Base-by-base conservation (phyloP, 2,888 invertebrate genomes). In the Dinocampus coccinellae region DNA sequence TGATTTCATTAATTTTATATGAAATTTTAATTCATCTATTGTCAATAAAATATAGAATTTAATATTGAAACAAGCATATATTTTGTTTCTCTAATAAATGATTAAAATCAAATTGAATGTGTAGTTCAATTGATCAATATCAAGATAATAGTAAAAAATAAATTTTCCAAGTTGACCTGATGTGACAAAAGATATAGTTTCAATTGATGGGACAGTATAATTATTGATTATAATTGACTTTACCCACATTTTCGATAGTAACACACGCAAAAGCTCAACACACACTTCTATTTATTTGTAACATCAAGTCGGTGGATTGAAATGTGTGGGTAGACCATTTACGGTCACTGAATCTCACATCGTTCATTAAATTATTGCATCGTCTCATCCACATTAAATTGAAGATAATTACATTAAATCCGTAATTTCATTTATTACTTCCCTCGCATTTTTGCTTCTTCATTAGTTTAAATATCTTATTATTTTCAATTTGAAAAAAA, bases 161-260 rank as follows among this genome's bases (percentile, higher is more conserved):
- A 33, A 33, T 33, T 58, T 33, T 58, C 10, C 10, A 34, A 33
- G 34, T 58, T 3, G 9, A n/a, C 9, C n/a, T 24, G 26, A 26
- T 55, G 34, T n/a, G 13, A 58, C 3, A 34, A 29, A 6, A 16
- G 20, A 58, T 58, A 58, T 57, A 1, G 33, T 10, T 33, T 10
- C 34, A 58, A 58, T 55, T 7, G 58, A 58, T 58, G 24, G 16
- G 20, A 16, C 34, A 58, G 34, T 16, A 2, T 20, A 58, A 58
- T 58, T 58, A 58, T 33, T 33, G 20, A 58, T 58, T 13, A 58
- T 33, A 58, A 58, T 58, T 58, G 58, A 58, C 2, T 58, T 16
- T 16, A 20, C 16, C 13, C n/a, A 58, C 29, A 58, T n/a, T 58
- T 34, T 58, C 58, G 13, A 34, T 20, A 20, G 34, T 58, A 58